Conservation (phyloP, 2,113 vertebrate species). For the Orientallactaga bullata region DNA sequence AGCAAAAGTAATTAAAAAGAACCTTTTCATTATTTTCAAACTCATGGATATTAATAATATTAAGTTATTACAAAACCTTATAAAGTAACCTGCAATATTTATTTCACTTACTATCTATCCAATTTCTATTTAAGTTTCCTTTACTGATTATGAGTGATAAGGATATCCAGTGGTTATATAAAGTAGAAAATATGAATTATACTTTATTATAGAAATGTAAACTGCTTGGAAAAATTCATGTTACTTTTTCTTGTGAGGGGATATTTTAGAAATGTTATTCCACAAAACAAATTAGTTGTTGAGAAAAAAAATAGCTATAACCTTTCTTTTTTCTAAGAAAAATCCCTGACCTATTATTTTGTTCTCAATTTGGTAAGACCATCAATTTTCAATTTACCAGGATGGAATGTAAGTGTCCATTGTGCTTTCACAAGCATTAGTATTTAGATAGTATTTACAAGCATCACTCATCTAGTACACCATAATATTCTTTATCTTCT, state of each 20-base stretch:
- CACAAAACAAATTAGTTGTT: neutral
- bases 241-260: neutral
- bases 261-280: neutral
- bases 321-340: neutral
- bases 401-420: neutral
- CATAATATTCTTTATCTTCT: neutral
- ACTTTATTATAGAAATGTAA: slow-evolving; percentile 13
- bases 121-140: neutral
- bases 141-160: neutral
- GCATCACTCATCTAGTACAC: neutral
- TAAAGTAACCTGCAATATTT: neutral
- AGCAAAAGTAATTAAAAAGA: slow-evolving; percentile 17
- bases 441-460: neutral
- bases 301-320: neutral
- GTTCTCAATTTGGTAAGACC: neutral
- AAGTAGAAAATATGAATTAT: neutral
- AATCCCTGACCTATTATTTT: neutral
- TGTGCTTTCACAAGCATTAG: neutral
- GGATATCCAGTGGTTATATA: neutral
- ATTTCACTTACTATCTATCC: neutral
- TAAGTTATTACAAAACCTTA: neutral
- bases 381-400: neutral
- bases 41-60: neutral
- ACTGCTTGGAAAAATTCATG: neutral
- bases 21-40: neutral